Evolutionary conservation across 2,888 invertebrate species (phyloP), one percentile per base, ranked within the genome.

Genomic region (Apotomis betuletana): DNA sequence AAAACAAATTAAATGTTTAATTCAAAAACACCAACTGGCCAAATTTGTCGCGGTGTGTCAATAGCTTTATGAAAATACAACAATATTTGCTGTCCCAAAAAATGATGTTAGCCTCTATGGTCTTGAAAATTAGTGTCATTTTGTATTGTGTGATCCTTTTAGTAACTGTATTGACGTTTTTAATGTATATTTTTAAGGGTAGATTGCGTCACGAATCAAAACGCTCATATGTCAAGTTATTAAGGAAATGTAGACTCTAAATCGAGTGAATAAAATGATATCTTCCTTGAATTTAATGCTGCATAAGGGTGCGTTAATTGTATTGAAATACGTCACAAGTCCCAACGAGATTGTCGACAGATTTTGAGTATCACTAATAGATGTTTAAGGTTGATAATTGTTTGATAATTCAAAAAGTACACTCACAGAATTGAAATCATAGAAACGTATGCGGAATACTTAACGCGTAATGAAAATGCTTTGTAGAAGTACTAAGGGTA

Each of bases 1-100:
- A 83, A 91, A 90, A 90, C 90, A 90, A 91, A 92, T 92, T 91
- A 90, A 91, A 91, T 88, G 88, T 90, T 88, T 89, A 87, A 91
- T 92, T 90, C 89, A 89, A 87, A 85, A 77, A 84, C 78, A 85
- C 88, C 90, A 91, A 91, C 90, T 89, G 91, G 83, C 80, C 81
- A 73, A 72, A 86, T 90, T 89, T 85, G 90, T 82, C 85, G 87
- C 87, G 84, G 86, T 79, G 75, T 81, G 80, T 81, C 83, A 79
- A 83, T 79, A 74, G 72, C 72, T 72, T 72, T 68, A 68, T 68
- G 58, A 54, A 58, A 72, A 3, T 5, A 52, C 72, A 15, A 68
- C 9, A 15, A 12, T 3, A 6, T 64, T 58, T 72, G 13, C 62
- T 6, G 5, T 27, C 27, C 8, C 15, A 63, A 52, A 13, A 15